These are phyloP conservation scores for Dolichoris vasculosae DNA, from an alignment of 1,140 invertebrate genomes.

Conservation along the genomic window DNA sequence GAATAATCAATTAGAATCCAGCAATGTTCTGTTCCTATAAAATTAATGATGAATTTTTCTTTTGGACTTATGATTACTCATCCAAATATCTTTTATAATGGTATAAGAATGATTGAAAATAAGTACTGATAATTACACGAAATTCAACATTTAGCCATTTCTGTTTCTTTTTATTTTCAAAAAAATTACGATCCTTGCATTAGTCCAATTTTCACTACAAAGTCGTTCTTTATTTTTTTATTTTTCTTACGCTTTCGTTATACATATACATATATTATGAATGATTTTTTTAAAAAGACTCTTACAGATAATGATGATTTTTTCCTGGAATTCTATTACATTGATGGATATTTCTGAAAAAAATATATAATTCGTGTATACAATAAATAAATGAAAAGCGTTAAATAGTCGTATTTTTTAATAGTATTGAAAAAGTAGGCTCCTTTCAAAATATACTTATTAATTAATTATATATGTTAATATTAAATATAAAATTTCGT, in stretches of 20 bases:
- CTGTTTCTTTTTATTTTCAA: background rate
- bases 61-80: no score
- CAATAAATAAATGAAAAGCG: background rate
- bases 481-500: no score
- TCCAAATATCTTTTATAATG: no score
- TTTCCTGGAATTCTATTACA: background rate
- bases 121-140: no score
- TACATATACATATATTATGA: background rate
- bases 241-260: background rate
- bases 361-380: background rate
- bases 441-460: background rate
- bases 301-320: background rate
- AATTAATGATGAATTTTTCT: no score
- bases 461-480: background rate
- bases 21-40: no score
- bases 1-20: no score
- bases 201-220: background rate
- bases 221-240: background rate
- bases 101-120: no score
- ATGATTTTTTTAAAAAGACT: background rate
- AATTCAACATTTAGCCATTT: background rate
- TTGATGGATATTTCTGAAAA: background rate
- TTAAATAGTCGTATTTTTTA: no score
- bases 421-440: background rate
- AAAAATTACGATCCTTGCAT: background rate